Base-by-base conservation (phyloP, 2,888 invertebrate genomes). In the Furcula furcula region DNA sequence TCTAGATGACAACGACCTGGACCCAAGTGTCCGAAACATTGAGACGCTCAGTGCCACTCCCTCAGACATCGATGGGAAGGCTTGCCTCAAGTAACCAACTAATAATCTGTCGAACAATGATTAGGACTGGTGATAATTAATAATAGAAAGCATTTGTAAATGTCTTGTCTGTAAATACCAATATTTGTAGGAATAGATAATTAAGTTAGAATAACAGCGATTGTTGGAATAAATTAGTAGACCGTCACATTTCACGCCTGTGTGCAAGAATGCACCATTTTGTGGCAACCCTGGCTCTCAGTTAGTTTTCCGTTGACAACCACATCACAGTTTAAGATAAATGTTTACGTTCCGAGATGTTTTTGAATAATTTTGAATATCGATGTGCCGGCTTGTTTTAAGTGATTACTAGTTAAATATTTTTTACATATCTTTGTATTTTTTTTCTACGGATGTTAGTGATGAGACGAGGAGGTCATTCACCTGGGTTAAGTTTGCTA, bases 161-260 rank as follows among this genome's bases (percentile, higher is more conserved):
- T n/a, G n/a, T n/a, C n/a, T n/a, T n/a, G n/a, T n/a, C n/a, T n/a
- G n/a, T n/a, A n/a, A n/a, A 20, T 20, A 28, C 28, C 3, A 28
- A 86, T 77, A 82, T 85, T 85, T 67, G 73, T 67, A 32, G 40
- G 76, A 74, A 82, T 83, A 61, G 70, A 70, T 84, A 82, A 85
- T 80, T 79, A 80, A 74, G 61, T 13, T 62, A 61, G 62, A 62
- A 73, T 73, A 73, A 67, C 65, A 53, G 65, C 48, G 74, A 78
- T 77, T 75, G 67, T 65, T 55, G 85, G n/a, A 71, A 87, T 85
- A 86, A 79, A 86, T 87, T 87, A 86, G 78, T 60, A 22, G 37
- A 30, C 30, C 68, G 87, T 74, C 75, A 85, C 28, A 65, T 86
- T 85, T 87, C 75, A 83, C 87, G 75, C 55, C 29, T 36, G 54